phyloP scores from a whole-genome alignment of 2,888 invertebrate genomes.

The Meandrusa payeni region DNA sequence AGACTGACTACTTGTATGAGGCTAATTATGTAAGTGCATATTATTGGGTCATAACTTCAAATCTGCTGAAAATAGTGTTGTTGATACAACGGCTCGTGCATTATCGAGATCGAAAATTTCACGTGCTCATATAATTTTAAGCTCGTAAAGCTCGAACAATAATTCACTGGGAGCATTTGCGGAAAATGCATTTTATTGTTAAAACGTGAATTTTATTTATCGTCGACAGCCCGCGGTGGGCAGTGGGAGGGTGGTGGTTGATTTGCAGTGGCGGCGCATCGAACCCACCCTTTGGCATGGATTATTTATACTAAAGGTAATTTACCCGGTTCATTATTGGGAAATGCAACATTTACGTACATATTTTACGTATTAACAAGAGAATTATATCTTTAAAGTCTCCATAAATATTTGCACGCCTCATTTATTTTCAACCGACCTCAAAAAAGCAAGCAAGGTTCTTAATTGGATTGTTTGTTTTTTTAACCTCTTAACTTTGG shows the following conservation, averaged over 20 bases:
- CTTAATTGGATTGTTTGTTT: too few relatives aligned
- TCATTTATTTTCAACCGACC: too few relatives aligned
- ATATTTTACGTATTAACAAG: constrained; percentile 59
- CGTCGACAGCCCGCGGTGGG: constrained; percentile 70
- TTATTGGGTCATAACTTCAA: constrained; percentile 24
- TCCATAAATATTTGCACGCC: constrained; percentile 22
- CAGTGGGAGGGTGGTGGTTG: constrained; percentile 53
- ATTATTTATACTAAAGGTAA: constrained; percentile 80
- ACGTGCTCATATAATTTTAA: constrained; percentile 80
- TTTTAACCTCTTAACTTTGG: too few relatives aligned
- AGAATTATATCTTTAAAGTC: constrained; percentile 56
- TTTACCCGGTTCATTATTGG: constrained; percentile 77
- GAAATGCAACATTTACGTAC: constrained; percentile 71
- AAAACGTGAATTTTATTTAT: constrained; percentile 82
- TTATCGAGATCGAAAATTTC: constrained; percentile 80
- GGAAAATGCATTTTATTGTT: constrained; percentile 82
- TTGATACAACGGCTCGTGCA: constrained; percentile 53
- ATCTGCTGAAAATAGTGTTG: constrained; percentile 59
- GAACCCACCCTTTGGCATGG: constrained; percentile 76
- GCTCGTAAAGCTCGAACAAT: constrained; percentile 77
- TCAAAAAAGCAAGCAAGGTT: too few relatives aligned
- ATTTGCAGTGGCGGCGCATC: constrained; percentile 76
- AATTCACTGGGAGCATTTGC: constrained; percentile 79
- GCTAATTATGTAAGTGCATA: constrained; percentile 10
- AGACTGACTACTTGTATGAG: background rate